These are phyloP conservation scores for Petrocephalus schoutedeni DNA, from an alignment of 2,797 vertebrate genomes.

Conservation along the genomic window DNA sequence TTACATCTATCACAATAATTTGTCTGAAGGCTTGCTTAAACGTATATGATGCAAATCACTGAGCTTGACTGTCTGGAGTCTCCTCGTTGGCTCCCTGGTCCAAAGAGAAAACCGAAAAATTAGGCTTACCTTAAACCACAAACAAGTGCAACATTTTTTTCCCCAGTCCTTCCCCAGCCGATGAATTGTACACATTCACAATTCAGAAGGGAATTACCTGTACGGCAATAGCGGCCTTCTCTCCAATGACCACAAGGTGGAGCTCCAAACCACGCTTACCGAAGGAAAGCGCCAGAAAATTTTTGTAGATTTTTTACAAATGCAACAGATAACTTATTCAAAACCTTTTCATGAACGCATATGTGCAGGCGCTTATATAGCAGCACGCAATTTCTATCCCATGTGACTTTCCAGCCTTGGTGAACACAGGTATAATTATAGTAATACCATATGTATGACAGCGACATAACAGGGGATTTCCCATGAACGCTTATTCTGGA, in stretches of 20 bases:
- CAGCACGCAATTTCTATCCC: not conserved
- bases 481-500: not conserved
- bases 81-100: not conserved
- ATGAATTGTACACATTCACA: not conserved
- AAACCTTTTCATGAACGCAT: not conserved
- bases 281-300: not conserved
- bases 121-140: not conserved
- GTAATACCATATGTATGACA: not conserved
- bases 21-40: not conserved
- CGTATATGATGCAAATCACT: not conserved
- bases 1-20: not conserved
- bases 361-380: not conserved
- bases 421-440: constrained; percentile 5
- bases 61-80: not conserved
- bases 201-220: not conserved
- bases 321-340: not conserved
- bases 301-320: not conserved
- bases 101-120: not conserved
- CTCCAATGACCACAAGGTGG: constrained; percentile 5
- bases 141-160: not conserved
- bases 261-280: not conserved
- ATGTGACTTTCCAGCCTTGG: not conserved
- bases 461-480: not conserved
- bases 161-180: not conserved
- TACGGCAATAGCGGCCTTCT: not conserved